Base-by-base conservation (phyloP, 2,888 invertebrate genomes). In the Pinctada fucata region DNA sequence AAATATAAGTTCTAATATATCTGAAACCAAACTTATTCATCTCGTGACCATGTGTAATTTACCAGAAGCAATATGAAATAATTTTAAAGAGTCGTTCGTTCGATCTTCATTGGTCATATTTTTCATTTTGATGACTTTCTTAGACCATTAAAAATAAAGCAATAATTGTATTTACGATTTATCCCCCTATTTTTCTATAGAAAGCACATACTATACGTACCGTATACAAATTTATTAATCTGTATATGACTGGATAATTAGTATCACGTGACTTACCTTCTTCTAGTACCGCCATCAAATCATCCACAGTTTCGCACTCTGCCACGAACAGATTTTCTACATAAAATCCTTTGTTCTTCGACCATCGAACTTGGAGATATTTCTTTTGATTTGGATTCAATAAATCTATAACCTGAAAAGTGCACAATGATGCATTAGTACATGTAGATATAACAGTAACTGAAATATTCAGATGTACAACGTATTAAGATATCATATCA, bases 311-410 rank as follows among this genome's bases (percentile, higher is more conserved):
- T 91, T 97, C 97, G 91, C 98, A 98, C 91, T 98, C 97, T 0
- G 98, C 97, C 0, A 96, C 97, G 92, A 98, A 98, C n/a, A 97
- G 94, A 92, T 98, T 98, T 92, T 98, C 98, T 3, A 98, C 98
- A 92, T 97, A 98, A 93, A 98, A 98, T 2, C 97, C 96, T 82
- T 92, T 92, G 71, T 96, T 96, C 92, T 98, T 97, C 67, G 97
- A 97, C 98, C 98, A 98, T 72, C 98, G 94, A 10, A 98, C 97
- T 76, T 96, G 96, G 68, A 98, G 94, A 0, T 97, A 96, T 51
- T 89, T 83, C 91, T 96, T 96, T 72, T 96, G 94, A 0, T 95
- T 95, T 66, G 97, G 96, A 93, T 98, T 98, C 69, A 98, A 94
- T 76, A 98, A 94, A 93, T 98, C 98, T 92, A 97, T 97, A 79